Evolutionary conservation across 2,113 vertebrate genomes (phyloP).

Genomic region (Crypturellus undulatus): DNA sequence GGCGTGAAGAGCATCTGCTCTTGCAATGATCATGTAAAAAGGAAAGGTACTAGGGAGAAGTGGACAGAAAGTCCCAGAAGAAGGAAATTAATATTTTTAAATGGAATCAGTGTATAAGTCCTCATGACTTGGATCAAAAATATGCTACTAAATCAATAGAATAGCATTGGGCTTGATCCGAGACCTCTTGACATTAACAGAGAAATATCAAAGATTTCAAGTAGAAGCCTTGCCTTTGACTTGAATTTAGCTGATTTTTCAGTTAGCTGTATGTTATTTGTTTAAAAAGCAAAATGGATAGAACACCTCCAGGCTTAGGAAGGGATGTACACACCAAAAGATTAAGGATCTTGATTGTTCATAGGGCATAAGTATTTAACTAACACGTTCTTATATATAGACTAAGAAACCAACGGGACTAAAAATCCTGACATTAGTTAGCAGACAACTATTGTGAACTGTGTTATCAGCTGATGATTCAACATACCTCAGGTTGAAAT

Average conservation of each 20-base stretch:
- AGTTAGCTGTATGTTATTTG: not conserved
- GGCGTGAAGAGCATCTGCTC: too few relatives aligned
- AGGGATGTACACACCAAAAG: too few relatives aligned
- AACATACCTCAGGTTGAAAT: not conserved
- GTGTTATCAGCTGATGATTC: not conserved
- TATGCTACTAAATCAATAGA: too few relatives aligned
- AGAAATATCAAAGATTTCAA: not conserved
- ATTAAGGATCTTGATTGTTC: not conserved
- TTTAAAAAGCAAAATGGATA: not conserved
- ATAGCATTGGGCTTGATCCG: not conserved
- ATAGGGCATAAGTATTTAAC: not conserved
- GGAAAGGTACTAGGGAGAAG: not conserved
- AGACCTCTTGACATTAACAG: not conserved
- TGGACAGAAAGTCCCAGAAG: not conserved
- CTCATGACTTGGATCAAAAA: not conserved
- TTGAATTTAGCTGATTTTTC: not conserved
- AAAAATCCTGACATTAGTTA: not conserved
- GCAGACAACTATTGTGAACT: not conserved
- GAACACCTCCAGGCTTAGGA: not conserved
- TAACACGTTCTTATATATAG: too few relatives aligned
- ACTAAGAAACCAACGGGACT: not conserved
- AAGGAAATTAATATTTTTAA: not conserved
- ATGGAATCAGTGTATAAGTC: not conserved
- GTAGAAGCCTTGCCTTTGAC: not conserved
- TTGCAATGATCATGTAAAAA: not conserved